Percentiles rank a stretch among this genome's conserved stretches.
Evolutionary conservation across 2,888 invertebrate species (phyloP).

Genomic region (Plusia festucae): DNA sequence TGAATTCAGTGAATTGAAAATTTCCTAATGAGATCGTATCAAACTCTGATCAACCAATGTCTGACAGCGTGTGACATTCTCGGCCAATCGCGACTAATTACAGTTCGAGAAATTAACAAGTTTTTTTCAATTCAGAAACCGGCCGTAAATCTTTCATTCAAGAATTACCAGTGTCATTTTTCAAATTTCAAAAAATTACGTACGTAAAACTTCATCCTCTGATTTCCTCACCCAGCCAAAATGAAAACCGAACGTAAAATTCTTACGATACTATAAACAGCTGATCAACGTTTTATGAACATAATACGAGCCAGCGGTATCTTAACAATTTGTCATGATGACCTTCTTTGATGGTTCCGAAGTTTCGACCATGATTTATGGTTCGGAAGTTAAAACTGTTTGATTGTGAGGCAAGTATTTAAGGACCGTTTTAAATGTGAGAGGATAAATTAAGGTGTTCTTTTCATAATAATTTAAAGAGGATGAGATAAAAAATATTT

Average conservation of each 20-base stretch:
- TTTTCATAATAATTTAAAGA: not conserved
- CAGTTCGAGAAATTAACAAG: too few species aligned
- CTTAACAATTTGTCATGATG: slow-evolving; percentile 49
- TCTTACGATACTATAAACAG: slow-evolving; percentile 24
- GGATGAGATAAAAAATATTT: not conserved
- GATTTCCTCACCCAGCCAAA: slow-evolving; percentile 1
- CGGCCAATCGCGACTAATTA: too few species aligned
- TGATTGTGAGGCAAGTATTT: slow-evolving; percentile 41
- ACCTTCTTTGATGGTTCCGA: slow-evolving; percentile 35
- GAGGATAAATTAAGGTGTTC: slow-evolving; percentile 12
- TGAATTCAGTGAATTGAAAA: too few species aligned
- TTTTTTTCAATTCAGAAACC: too few species aligned
- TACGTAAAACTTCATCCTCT: not conserved
- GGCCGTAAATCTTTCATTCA: too few species aligned
- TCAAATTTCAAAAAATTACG: too few species aligned
- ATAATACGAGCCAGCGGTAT: slow-evolving; percentile 32
- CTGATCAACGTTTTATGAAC: slow-evolving; percentile 27
- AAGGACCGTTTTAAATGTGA: slow-evolving; percentile 21
- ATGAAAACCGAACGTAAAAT: slow-evolving; percentile 8
- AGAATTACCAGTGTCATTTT: too few species aligned
- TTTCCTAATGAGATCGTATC: too few species aligned
- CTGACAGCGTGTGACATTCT: too few species aligned
- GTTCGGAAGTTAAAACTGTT: slow-evolving; percentile 44
- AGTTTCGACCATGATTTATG: slow-evolving; percentile 48
- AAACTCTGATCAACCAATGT: too few species aligned